Conservation (phyloP, 2,888 invertebrate species). For the Tipula lateralis region DNA sequence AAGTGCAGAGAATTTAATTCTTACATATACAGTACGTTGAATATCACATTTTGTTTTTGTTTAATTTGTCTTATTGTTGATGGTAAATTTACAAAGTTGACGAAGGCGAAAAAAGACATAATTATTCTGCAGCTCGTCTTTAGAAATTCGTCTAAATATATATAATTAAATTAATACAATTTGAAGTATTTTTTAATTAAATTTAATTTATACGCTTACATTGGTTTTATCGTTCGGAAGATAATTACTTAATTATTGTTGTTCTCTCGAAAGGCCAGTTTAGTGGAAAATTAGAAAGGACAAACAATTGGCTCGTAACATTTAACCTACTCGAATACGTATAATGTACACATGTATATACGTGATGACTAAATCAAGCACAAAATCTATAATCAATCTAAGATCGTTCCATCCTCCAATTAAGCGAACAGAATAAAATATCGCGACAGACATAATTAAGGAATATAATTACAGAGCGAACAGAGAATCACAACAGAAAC, state of each 20-base stretch:
- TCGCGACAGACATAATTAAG: background rate
- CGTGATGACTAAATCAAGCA: background rate
- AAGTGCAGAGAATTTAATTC: constrained; percentile 1
- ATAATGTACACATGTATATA: too few species aligned
- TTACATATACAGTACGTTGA: background rate
- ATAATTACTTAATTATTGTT: background rate
- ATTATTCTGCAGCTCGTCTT: too few species aligned
- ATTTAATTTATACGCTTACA: background rate
- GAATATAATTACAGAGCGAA: background rate
- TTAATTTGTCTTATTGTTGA: background rate
- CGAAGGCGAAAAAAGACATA: background rate
- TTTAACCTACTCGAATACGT: too few species aligned
- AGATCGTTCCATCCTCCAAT: background rate
- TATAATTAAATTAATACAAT: background rate
- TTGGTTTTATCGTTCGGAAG: background rate
- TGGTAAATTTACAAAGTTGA: background rate
- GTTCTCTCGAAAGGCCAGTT: background rate
- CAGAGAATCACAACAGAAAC: background rate
- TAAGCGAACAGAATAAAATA: too few species aligned
- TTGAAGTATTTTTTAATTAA: background rate
- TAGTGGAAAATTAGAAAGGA: background rate
- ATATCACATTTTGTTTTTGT: background rate
- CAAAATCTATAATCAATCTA: background rate
- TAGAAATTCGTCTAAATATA: background rate
- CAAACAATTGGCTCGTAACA: background rate